Conservation (phyloP, 2,113 vertebrate genomes). For the Hassar affinis region DNA sequence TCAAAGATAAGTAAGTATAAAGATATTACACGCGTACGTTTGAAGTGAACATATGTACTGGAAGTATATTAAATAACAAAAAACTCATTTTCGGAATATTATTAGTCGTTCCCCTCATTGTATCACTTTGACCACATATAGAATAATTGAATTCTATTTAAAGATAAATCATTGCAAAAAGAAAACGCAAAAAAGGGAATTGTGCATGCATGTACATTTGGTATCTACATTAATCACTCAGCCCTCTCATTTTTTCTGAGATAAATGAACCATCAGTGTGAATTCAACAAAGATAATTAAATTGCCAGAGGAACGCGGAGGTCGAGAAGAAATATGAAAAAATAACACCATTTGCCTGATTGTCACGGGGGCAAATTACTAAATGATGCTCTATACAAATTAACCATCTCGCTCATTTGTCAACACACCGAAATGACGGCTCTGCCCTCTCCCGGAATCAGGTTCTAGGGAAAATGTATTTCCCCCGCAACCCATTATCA, state of each 20-base stretch:
- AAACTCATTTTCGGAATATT: neutral
- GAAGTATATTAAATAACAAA: neutral
- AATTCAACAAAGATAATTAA: conserved; percentile 56
- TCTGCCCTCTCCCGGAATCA: conserved; percentile 45
- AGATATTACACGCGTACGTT: neutral
- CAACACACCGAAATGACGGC: conserved; percentile 45
- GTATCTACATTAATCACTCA: conserved; percentile 47
- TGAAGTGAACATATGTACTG: neutral
- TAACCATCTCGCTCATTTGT: conserved; percentile 48
- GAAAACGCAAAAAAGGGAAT: neutral
- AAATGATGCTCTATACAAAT: conserved; percentile 54
- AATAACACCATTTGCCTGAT: conserved; percentile 51
- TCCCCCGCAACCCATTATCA: conserved; percentile 39
- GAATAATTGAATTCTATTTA: neutral
- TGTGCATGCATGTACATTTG: conserved; percentile 8
- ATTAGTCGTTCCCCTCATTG: neutral
- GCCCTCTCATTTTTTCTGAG: conserved; percentile 47
- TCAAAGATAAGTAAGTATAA: too few relatives aligned
- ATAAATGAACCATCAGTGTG: conserved; percentile 50
- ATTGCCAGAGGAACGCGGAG: conserved; percentile 53
- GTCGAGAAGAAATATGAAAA: conserved; percentile 51
- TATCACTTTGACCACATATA: neutral
- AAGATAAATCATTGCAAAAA: neutral
- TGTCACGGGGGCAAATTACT: conserved; percentile 54
- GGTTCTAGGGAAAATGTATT: conserved; percentile 44